Evolutionary conservation across 2,888 invertebrate species (phyloP).

Genomic region (Sinhomidia bicolor): DNA sequence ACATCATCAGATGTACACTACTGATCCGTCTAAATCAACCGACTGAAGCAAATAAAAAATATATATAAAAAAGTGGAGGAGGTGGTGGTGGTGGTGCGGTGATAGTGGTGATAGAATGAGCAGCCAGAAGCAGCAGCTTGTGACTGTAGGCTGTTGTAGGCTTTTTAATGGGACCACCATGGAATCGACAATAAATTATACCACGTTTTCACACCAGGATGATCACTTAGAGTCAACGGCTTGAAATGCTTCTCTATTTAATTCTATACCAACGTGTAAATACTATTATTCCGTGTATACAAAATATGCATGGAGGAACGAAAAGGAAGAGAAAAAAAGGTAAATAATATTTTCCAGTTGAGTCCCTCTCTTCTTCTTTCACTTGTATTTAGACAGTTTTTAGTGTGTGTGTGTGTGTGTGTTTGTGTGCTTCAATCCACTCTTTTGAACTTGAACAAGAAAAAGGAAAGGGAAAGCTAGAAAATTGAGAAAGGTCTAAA

Average conservation of each 20-base stretch:
- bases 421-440: not conserved
- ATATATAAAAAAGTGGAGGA: no score
- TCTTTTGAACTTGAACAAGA: not conserved
- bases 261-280: no score
- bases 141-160: not conserved
- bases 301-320: no score
- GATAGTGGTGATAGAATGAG: no score
- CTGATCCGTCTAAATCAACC: not conserved
- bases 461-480: not conserved
- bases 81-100: no score
- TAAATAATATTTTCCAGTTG: not conserved
- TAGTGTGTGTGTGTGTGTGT: no score
- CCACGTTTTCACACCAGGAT: slow-evolving; percentile 7
- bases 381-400: not conserved
- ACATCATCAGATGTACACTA: not conserved
- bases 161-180: slow-evolving; percentile 9
- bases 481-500: no score
- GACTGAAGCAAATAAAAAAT: not conserved
- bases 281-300: no score
- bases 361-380: not conserved
- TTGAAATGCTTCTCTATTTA: not conserved
- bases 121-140: not conserved
- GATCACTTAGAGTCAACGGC: not conserved
- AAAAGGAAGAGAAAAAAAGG: no score
- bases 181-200: slow-evolving; percentile 23